Percentiles rank a stretch among this genome's conserved stretches.
Conservation (phyloP, 2,888 invertebrate species). For the Strigamia transsilvanica region DNA sequence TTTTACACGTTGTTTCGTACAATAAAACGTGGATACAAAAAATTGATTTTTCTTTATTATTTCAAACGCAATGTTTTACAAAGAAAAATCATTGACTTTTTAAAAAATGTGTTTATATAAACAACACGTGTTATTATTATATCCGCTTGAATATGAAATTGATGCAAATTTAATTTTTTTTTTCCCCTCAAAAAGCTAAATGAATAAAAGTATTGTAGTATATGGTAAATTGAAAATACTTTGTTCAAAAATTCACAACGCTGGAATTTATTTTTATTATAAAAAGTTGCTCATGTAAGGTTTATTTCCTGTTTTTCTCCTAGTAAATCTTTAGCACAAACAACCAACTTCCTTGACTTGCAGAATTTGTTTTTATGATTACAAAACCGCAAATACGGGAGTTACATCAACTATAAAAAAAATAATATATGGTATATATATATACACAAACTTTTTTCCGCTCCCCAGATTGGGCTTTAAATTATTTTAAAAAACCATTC, state of each 20-base stretch:
- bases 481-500: not conserved
- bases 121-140: not conserved
- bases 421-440: no score
- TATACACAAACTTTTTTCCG: not conserved
- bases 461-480: not conserved
- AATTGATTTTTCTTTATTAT: not conserved
- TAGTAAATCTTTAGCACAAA: slow-evolving; percentile 18
- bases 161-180: not conserved
- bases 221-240: not conserved
- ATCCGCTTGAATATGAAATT: not conserved
- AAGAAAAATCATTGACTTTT: slow-evolving; percentile 9
- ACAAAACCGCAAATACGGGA: not conserved
- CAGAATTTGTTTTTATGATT: not conserved
- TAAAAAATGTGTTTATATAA: not conserved
- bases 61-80: not conserved
- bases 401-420: not conserved
- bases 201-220: no score
- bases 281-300: not conserved
- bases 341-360: slow-evolving; percentile 9
- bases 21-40: not conserved
- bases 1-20: not conserved
- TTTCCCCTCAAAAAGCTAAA: no score
- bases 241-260: not conserved
- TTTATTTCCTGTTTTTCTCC: slow-evolving; percentile 36
- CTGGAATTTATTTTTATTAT: not conserved